Evolutionary conservation across 1,140 invertebrate genomes (phyloP).

Genomic region (Polypedilum vanderplanki): DNA sequence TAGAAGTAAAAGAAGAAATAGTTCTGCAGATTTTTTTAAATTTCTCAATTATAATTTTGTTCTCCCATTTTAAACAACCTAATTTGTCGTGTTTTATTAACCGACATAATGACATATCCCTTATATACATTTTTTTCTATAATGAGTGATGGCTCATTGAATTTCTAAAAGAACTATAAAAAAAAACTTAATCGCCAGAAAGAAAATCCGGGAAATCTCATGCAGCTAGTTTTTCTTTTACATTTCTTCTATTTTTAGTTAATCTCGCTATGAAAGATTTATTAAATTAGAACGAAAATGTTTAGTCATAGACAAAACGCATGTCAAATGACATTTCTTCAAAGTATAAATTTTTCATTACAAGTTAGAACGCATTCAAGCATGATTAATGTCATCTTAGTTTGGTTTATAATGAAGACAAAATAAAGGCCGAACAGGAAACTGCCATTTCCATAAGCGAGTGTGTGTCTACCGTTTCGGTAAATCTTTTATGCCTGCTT

Average conservation of each 20-base stretch:
- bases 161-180: too few species aligned
- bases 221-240: neutral
- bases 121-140: too few species aligned
- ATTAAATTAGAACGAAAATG: neutral
- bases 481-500: too few species aligned
- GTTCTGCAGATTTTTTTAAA: neutral
- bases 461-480: too few species aligned
- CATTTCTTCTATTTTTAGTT: conserved; percentile 22
- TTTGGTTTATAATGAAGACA: neutral
- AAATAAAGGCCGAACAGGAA: conserved; percentile 16
- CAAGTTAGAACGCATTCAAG: neutral
- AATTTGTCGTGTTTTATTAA: conserved; percentile 23
- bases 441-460: neutral
- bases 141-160: too few species aligned
- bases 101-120: too few species aligned
- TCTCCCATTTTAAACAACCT: neutral
- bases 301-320: neutral
- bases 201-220: conserved; percentile 25
- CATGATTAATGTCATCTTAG: conserved; percentile 1
- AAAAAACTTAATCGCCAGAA: neutral
- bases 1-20: neutral
- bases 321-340: neutral
- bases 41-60: too few species aligned
- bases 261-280: neutral
- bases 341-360: neutral